Conservation (phyloP, 1,140 invertebrate species). For the Steinernema feltiae region DNA sequence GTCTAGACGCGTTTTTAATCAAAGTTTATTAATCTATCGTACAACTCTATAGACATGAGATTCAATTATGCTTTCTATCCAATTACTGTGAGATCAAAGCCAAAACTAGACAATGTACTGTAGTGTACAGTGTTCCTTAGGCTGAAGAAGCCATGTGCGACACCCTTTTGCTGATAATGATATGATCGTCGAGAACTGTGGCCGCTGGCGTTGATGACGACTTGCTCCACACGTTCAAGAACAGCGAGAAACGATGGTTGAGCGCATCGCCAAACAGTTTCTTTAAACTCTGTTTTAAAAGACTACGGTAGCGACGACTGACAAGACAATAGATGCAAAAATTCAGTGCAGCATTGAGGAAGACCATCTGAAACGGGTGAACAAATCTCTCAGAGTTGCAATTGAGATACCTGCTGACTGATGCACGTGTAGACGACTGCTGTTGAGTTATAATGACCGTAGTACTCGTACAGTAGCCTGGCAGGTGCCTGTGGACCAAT, state of each 20-base stretch:
- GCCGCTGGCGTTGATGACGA: background rate
- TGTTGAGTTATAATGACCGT: conserved; percentile 49
- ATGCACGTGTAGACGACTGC: conserved; percentile 54
- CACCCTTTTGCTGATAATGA: background rate
- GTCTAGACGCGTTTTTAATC: too few relatives aligned
- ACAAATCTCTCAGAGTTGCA: background rate
- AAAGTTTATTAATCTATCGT: too few relatives aligned
- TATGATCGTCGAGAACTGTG: background rate
- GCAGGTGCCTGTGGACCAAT: conserved; percentile 57
- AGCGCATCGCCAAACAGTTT: conserved; percentile 14
- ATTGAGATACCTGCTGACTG: conserved; percentile 44
- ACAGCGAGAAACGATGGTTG: background rate
- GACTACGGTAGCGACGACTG: conserved; percentile 45
- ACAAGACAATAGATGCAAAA: conserved; percentile 56
- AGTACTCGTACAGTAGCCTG: conserved; percentile 49
- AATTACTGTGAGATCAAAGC: background rate
- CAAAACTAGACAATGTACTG: too few relatives aligned
- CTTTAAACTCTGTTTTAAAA: conserved; percentile 38
- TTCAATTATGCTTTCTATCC: background rate
- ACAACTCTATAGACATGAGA: background rate
- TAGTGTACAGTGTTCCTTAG: too few relatives aligned
- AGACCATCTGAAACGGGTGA: conserved; percentile 41
- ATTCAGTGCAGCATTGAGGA: conserved; percentile 55
- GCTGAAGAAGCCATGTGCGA: background rate
- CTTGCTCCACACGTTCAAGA: conserved; percentile 2